Conservation (phyloP, 2,113 vertebrate genomes). For the Cheilinus undulatus region DNA sequence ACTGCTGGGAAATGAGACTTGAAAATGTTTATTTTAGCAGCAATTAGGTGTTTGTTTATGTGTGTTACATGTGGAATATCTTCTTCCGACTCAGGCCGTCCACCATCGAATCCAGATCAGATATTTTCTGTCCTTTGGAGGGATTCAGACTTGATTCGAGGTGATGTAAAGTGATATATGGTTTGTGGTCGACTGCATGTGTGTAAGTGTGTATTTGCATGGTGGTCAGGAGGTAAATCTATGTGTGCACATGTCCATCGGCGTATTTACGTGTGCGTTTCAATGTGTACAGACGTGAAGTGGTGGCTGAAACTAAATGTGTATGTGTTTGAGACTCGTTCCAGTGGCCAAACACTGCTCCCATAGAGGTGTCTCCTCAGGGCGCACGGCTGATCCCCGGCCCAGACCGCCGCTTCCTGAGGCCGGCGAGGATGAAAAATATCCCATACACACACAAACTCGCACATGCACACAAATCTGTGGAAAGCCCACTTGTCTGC, state of each 20-base stretch:
- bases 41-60: constrained; percentile 52
- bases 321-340: constrained; percentile 32
- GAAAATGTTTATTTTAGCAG: constrained; percentile 51
- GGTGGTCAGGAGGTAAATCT: constrained; percentile 33
- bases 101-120: constrained; percentile 22
- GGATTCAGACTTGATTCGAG: constrained; percentile 16
- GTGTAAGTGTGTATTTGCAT: constrained; percentile 33
- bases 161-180: constrained; percentile 46
- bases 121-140: constrained; percentile 30
- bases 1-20: constrained; percentile 9
- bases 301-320: constrained; percentile 20
- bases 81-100: background rate
- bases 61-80: constrained; percentile 20
- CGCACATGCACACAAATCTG: constrained; percentile 48
- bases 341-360: constrained; percentile 64
- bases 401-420: constrained; percentile 84
- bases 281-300: constrained; percentile 28
- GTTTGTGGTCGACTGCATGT: constrained; percentile 40
- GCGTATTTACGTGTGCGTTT: constrained; percentile 34
- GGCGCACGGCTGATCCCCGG: constrained; percentile 50
- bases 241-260: constrained; percentile 34
- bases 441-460: constrained; percentile 69
- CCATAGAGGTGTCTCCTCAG: constrained; percentile 62
- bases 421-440: constrained; percentile 83
- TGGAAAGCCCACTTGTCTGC: constrained; percentile 71